Percentiles rank a stretch among this genome's conserved stretches.
Evolutionary conservation across 2,797 vertebrate species (phyloP).

Genomic region (Ptychobarbus kaznakovi): DNA sequence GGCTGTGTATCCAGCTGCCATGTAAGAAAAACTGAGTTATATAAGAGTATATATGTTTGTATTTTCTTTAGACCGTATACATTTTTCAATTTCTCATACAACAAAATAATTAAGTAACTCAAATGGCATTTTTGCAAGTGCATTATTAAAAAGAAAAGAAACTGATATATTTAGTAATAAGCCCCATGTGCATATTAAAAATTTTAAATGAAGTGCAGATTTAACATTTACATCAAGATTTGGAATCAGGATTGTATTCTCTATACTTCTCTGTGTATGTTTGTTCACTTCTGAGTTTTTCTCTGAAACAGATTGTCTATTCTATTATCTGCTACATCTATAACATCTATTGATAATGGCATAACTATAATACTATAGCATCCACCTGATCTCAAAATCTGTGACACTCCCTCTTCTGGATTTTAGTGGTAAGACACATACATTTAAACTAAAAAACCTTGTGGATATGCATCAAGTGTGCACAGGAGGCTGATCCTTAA

Average conservation of each 20-base stretch:
- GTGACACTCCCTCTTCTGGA: conserved; percentile 27
- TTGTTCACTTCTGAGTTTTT: neutral
- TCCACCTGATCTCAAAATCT: neutral
- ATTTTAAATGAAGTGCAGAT: neutral
- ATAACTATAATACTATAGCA: neutral
- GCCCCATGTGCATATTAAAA: neutral
- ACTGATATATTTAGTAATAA: neutral
- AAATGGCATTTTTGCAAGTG: neutral
- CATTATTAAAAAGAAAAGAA: neutral
- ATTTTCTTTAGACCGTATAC: neutral
- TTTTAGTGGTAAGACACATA: neutral
- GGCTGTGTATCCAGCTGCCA: conserved; percentile 94
- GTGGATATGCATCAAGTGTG: neutral
- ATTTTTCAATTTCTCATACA: neutral
- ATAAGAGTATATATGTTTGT: neutral
- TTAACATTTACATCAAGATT: neutral
- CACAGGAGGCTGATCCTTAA: neutral
- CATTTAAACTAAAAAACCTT: neutral
- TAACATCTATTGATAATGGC: neutral
- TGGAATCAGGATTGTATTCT: neutral
- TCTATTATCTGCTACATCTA: neutral
- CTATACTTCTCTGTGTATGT: neutral
- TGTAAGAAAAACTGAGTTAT: conserved; percentile 60
- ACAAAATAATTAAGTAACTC: neutral
- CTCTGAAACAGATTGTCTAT: neutral